Evolutionary conservation across 2,888 invertebrate species (phyloP).

Genomic region (Melieria crassipennis): DNA sequence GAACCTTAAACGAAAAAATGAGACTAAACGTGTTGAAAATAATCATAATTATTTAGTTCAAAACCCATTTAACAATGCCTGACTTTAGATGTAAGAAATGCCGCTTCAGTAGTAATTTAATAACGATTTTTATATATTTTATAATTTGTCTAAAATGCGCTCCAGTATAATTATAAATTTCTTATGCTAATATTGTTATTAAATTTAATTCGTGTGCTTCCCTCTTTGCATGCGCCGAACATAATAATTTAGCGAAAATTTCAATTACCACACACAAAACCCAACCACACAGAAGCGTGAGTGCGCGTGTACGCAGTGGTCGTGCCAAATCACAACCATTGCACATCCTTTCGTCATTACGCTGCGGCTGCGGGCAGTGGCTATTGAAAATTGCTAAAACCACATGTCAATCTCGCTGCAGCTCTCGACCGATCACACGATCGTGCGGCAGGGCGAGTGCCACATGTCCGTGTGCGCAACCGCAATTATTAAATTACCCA

Average conservation of each 20-base stretch:
- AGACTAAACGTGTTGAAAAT: too few species aligned
- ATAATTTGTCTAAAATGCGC: background rate
- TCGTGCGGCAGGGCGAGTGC: background rate
- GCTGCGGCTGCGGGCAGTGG: background rate
- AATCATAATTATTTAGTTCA: too few species aligned
- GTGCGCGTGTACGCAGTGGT: too few species aligned
- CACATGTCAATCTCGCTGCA: conserved; percentile 13
- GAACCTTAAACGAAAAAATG: too few species aligned
- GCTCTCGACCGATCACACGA: background rate
- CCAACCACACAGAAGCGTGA: background rate
- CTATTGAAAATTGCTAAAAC: conserved; percentile 14
- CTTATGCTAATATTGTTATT: conserved; percentile 17
- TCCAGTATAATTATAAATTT: background rate
- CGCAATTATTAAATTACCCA: conserved; percentile 32
- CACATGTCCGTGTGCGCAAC: conserved; percentile 19
- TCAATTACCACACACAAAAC: conserved; percentile 14
- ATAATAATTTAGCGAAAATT: conserved; percentile 14
- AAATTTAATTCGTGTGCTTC: conserved; percentile 7
- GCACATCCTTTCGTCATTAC: background rate
- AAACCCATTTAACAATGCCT: too few species aligned
- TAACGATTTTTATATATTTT: background rate
- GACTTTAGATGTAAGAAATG: too few species aligned
- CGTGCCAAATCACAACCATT: too few species aligned
- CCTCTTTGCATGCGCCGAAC: background rate
- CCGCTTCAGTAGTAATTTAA: too few species aligned